Evolutionary conservation across 2,113 vertebrate genomes (phyloP), one percentile per base, ranked within the genome.

Genomic region (Mirza zaza): DNA sequence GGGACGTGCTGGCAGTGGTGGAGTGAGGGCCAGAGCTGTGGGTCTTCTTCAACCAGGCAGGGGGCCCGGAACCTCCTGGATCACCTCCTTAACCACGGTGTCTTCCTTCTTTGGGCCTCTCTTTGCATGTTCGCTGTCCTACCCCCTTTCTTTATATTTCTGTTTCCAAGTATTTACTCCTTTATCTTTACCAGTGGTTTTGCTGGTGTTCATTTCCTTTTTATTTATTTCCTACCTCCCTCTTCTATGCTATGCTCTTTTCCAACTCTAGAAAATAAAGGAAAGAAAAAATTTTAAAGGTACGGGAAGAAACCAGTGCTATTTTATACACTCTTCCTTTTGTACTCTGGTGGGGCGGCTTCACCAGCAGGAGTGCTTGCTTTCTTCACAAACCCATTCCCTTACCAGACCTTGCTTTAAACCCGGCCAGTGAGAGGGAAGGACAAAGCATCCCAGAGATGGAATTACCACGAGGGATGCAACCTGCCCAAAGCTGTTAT

Each of bases 61-160:
- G 29, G 63, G 63, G n/a, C 27, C 3, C 13, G 14, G 15, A 39
- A 18, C 23, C 18, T 13, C 20, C 55, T 8, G 20, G 55, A 57
- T 57, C 7, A 57, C 18, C 55, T 13, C 27, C 63, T 25, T 68
- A 17, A 8, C n/a, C 68, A 21, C 0, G 0, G 8, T 1, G 14
- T 3, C 65, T 52, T 32, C 29, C 25, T 61, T 63, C 18, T n/a
- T 39, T 75, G 42, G 42, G 79, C 36, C 34, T 70, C 55, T 61
- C n/a, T 80, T 80, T 20, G 21, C 25, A 18, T 17, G 29, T 29
- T 57, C 32, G 39, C n/a, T 5, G 21, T 32, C 17, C 52, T 25
- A 45, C 34, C 65, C 2, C 15, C 3, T 23, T 18, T 90, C n/a
- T 75, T 86, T 61, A 45, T 25, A 36, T 27, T 39, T 92, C 32